phyloP scores from a whole-genome alignment of 2,888 invertebrate genomes.

The Microctonus hyperodae region DNA sequence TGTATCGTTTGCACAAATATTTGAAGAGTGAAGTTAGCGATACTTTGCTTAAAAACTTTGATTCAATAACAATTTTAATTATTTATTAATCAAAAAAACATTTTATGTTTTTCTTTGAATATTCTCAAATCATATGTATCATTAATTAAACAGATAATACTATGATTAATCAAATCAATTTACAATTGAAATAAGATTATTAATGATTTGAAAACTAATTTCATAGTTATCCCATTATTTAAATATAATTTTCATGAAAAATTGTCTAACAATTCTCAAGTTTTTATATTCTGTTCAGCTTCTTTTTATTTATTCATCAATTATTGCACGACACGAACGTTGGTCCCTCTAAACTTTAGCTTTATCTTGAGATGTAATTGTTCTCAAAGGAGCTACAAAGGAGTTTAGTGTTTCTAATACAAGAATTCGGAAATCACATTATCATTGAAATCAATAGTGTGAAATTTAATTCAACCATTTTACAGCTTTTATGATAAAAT shows the following conservation, averaged over 20 bases:
- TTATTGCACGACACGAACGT: constrained; percentile 50
- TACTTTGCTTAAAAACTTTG: constrained; percentile 13
- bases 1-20: constrained; percentile 9
- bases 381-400: constrained; percentile 57
- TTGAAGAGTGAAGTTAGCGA: constrained; percentile 6
- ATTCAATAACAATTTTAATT: background rate
- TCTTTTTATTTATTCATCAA: constrained; percentile 42
- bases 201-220: background rate
- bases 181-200: background rate
- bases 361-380: constrained; percentile 61
- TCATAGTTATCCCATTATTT: constrained; percentile 11
- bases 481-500: constrained; percentile 10
- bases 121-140: background rate
- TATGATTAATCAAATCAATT: background rate
- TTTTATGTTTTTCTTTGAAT: background rate
- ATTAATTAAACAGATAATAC: background rate
- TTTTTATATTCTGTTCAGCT: background rate
- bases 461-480: background rate
- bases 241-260: constrained; percentile 48
- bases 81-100: background rate
- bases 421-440: constrained; percentile 27
- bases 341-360: constrained; percentile 64
- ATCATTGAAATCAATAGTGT: constrained; percentile 25
- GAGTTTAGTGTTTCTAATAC: constrained; percentile 35
- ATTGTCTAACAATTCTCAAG: constrained; percentile 62